Conservation (phyloP, 2,888 invertebrate species). For the Macropis europaea region DNA sequence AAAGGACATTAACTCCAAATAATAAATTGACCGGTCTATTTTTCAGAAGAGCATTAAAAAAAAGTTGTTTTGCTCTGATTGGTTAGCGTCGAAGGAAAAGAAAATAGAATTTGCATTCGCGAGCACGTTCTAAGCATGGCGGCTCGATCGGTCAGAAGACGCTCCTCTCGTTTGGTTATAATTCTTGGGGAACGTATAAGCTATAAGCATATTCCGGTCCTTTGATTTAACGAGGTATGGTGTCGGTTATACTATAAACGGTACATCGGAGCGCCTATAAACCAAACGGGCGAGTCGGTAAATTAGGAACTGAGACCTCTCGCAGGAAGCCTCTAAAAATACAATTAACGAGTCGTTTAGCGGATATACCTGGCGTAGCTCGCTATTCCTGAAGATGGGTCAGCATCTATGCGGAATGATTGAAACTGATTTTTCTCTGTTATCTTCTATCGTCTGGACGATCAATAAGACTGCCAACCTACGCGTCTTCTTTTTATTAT, state of each 20-base stretch:
- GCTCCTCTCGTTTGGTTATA: conserved; percentile 63
- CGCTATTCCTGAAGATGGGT: conserved; percentile 48
- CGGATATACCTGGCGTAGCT: conserved; percentile 66
- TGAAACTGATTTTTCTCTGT: conserved; percentile 5
- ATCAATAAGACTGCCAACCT: too few species aligned
- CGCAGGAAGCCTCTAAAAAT: conserved; percentile 75
- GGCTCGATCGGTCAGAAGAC: conserved; percentile 37
- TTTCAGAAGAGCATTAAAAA: neutral
- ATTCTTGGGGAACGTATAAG: conserved; percentile 64
- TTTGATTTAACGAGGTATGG: conserved; percentile 77
- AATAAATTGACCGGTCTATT: too few species aligned
- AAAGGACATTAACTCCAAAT: too few species aligned
- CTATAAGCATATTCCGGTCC: conserved; percentile 66
- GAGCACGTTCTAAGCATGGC: neutral
- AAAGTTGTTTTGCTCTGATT: neutral
- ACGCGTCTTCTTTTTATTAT: too few species aligned
- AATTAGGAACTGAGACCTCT: conserved; percentile 71
- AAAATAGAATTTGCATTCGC: conserved; percentile 8
- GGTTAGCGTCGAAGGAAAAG: conserved; percentile 9
- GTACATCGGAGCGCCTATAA: conserved; percentile 74
- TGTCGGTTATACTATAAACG: conserved; percentile 75
- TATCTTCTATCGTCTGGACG: neutral
- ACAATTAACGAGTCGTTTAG: conserved; percentile 76
- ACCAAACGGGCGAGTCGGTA: conserved; percentile 75
- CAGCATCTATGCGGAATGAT: conserved; percentile 40